These are phyloP conservation scores for Petrocephalus sullivani DNA, from an alignment of 2,797 vertebrate species.

Conservation along the genomic window DNA sequence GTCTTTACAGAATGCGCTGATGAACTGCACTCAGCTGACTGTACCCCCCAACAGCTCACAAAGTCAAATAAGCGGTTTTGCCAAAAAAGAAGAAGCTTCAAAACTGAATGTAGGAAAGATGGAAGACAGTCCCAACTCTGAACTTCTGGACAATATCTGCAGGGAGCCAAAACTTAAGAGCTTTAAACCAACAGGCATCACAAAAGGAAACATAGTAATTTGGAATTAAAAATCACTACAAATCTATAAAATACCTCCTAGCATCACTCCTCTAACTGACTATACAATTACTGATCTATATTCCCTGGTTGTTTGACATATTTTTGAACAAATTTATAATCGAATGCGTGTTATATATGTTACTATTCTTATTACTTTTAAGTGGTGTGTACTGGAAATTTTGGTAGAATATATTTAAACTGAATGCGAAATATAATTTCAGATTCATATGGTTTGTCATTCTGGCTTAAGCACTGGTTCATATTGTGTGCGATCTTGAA, in stretches of 20 bases:
- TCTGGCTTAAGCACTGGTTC: neutral
- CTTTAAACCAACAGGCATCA: neutral
- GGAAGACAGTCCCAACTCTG: constrained; percentile 8
- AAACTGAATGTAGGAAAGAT: neutral
- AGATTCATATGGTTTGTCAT: neutral
- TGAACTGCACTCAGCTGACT: constrained; percentile 24
- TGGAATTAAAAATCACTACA: neutral
- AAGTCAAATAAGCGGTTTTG: neutral
- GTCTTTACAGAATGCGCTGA: constrained; percentile 36
- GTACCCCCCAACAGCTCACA: constrained; percentile 34
- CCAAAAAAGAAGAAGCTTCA: constrained; percentile 22
- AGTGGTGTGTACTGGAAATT: neutral
- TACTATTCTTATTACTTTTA: neutral
- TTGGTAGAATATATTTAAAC: neutral
- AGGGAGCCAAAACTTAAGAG: neutral
- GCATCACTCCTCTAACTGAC: neutral
- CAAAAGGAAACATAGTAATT: neutral
- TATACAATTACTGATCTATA: neutral
- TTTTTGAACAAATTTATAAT: neutral
- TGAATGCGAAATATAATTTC: neutral
- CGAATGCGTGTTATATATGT: neutral
- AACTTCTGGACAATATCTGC: constrained; percentile 9
- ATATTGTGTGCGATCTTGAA: neutral
- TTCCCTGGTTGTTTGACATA: neutral
- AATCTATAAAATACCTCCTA: neutral